A percentile compares a stretch with the other conserved stretches of the same genome.
Evolutionary conservation across 1,140 invertebrate genomes (phyloP).

Genomic region (Chrysomallon squamiferum): DNA sequence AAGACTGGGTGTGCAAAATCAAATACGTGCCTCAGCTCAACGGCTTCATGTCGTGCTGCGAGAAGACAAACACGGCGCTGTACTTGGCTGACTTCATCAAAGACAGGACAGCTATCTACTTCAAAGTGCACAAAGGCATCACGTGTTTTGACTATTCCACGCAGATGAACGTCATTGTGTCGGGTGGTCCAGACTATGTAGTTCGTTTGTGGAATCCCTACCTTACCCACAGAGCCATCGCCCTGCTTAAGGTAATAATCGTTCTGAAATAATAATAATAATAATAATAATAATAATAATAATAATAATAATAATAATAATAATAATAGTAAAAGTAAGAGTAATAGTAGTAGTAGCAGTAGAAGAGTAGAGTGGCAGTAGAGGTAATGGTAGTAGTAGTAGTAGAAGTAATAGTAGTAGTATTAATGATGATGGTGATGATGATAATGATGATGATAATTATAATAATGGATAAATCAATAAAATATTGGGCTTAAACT

Average conservation of each 20-base stretch:
- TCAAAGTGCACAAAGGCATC: conserved; percentile 45
- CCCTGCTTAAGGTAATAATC: conserved; percentile 64
- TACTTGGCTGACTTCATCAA: conserved; percentile 42
- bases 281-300: no score
- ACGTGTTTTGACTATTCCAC: conserved; percentile 49
- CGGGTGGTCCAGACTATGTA: conserved; percentile 75
- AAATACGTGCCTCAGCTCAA: conserved; percentile 38
- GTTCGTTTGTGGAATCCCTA: conserved; percentile 79
- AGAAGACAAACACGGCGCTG: conserved; percentile 30
- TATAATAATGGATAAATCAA: no score
- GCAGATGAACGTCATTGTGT: conserved; percentile 44
- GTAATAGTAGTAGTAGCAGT: no score
- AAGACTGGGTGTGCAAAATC: conserved; percentile 50
- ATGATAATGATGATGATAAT: no score
- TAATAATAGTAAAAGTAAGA: no score
- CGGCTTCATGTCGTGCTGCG: conserved; percentile 44
- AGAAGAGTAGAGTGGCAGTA: no score
- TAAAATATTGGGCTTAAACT: no score
- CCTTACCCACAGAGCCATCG: conserved; percentile 70
- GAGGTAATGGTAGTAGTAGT: no score
- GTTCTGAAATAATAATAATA: no score
- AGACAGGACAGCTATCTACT: conserved; percentile 32
- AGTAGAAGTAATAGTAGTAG: no score
- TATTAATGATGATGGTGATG: no score
- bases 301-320: no score